phyloP scores from a whole-genome alignment of 2,113 vertebrate genomes.

The Oenanthe oenanthe region DNA sequence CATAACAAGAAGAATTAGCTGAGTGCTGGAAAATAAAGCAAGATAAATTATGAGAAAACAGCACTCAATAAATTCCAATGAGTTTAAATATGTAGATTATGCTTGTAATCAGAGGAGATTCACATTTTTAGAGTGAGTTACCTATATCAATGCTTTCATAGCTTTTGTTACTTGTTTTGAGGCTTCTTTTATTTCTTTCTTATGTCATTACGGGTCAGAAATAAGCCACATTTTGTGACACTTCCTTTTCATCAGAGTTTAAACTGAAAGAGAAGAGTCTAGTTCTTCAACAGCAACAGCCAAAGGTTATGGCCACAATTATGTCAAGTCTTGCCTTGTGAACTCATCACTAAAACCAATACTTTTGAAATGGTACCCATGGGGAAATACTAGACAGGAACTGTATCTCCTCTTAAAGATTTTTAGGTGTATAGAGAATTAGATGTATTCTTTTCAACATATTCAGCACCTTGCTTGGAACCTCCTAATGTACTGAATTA shows the following conservation, averaged over 20 bases:
- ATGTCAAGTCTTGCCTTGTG: not conserved
- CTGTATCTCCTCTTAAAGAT: not conserved
- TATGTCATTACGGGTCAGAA: not conserved
- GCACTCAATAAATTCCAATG: not conserved
- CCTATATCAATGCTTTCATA: not conserved
- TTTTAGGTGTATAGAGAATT: not conserved
- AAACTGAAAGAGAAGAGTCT: not conserved
- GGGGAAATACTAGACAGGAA: not conserved
- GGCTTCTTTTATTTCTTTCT: not conserved
- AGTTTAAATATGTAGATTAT: not conserved
- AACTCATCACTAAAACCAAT: not conserved
- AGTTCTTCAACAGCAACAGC: not conserved
- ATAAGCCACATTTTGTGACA: not conserved
- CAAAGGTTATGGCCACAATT: not conserved
- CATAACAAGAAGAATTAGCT: not conserved
- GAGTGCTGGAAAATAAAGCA: not conserved
- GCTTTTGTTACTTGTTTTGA: not conserved
- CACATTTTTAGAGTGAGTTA: not conserved
- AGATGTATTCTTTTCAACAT: not conserved
- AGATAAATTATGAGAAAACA: not conserved
- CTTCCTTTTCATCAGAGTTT: not conserved
- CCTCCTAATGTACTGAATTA: not conserved
- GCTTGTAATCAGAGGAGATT: not conserved
- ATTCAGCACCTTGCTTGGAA: not conserved
- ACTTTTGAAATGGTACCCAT: not conserved